Evolutionary conservation across 2,797 vertebrate genomes (phyloP).

Genomic region (Anguilla megastoma): DNA sequence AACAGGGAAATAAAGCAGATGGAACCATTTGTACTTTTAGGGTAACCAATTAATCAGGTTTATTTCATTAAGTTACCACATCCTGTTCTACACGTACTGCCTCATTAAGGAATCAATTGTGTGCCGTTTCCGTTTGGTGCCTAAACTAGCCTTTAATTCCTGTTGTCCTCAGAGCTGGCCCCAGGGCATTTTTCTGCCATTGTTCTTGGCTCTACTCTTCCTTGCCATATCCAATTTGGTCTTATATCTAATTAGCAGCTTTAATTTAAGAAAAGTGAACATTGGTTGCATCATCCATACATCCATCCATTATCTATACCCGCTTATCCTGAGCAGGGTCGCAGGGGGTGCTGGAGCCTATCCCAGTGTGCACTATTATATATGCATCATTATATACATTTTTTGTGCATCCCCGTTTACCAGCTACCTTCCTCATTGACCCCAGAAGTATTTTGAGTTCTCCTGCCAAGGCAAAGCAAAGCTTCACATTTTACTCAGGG

Average conservation of each 20-base stretch:
- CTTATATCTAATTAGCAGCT: background rate
- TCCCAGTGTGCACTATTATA: too few species aligned
- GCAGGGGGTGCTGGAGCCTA: too few species aligned
- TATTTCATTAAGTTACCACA: background rate
- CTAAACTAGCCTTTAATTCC: background rate
- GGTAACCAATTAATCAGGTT: background rate
- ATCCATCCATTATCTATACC: too few species aligned
- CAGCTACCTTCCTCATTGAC: background rate
- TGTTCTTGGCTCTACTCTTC: background rate
- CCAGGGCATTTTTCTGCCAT: background rate
- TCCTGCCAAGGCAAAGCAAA: background rate
- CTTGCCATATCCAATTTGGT: background rate
- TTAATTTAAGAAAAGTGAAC: background rate
- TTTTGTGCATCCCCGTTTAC: background rate
- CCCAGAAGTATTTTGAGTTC: background rate
- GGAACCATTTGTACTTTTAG: background rate
- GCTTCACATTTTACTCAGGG: background rate
- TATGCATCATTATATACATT: background rate
- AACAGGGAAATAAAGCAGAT: background rate
- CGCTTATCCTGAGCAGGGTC: too few species aligned
- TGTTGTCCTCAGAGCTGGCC: background rate
- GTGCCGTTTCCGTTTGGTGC: background rate
- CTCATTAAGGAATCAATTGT: slow-evolving; percentile 13
- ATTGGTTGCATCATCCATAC: background rate
- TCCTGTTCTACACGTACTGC: background rate